Evolutionary conservation across 2,888 invertebrate species (phyloP).

Genomic region (Perizoma affinitatum): DNA sequence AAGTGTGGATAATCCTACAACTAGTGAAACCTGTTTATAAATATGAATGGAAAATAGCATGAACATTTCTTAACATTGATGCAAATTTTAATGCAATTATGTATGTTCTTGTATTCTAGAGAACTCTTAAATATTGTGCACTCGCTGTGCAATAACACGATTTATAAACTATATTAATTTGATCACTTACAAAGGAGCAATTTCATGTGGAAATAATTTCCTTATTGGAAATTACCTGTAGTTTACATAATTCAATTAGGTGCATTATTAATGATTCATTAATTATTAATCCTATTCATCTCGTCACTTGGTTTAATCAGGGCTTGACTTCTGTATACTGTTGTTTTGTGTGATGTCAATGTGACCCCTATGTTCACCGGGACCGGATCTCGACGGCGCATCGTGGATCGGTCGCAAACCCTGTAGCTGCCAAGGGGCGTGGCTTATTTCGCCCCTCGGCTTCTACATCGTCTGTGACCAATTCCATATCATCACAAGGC

Average conservation of each 20-base stretch:
- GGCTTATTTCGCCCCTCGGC: conserved; percentile 66
- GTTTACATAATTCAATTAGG: too few species aligned
- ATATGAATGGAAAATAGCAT: too few species aligned
- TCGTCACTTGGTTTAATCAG: background rate
- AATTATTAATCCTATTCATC: too few species aligned
- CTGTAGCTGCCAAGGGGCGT: conserved; percentile 84
- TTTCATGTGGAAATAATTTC: too few species aligned
- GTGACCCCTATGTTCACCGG: conserved; percentile 10
- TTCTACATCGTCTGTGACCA: conserved; percentile 71
- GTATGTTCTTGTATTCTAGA: conserved; percentile 7
- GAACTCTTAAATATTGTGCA: conserved; percentile 2
- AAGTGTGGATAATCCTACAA: too few species aligned
- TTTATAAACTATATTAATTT: too few species aligned
- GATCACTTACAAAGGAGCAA: too few species aligned
- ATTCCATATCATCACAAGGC: conserved; percentile 41
- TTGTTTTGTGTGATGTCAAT: conserved; percentile 6
- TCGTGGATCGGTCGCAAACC: conserved; percentile 62
- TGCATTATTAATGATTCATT: too few species aligned
- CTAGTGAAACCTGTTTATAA: too few species aligned
- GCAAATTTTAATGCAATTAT: conserved; percentile 3
- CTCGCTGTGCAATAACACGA: too few species aligned
- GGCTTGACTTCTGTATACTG: background rate
- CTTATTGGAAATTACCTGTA: too few species aligned
- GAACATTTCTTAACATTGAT: too few species aligned
- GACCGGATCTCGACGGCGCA: conserved; percentile 22